Base-by-base conservation (phyloP, 2,888 invertebrate genomes). In the Tupiocoris notatus region DNA sequence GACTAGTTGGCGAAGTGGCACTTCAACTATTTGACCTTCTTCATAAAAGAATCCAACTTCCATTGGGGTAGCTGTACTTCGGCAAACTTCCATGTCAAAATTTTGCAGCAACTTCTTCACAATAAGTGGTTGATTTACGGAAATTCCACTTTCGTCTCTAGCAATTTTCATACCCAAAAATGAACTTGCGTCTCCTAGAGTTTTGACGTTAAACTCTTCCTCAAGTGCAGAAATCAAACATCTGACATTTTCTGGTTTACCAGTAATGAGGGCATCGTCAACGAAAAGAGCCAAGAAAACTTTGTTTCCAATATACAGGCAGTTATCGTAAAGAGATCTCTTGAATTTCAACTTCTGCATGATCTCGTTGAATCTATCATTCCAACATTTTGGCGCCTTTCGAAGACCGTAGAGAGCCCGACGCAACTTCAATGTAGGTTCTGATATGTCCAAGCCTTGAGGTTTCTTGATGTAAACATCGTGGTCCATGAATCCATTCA, bases 371-470 rank as follows among this genome's bases (percentile, higher is more conserved):
- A 78, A 71, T 20, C 54, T 54, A 24, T 61, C 59, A 22, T 76
- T 78, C 77, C 76, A 78, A 17, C 76, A 76, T 54, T 76, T 76
- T n/a, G 75, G 77, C 22, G 78, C 21, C 18, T 22, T 57, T 22
- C 17, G 3, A 6, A 68, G 22, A 9, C 68, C 68, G 58, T 68
- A 68, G 1, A 68, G 58, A 1, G 68, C 59, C 2, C 71, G 23
- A 61, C 24, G 58, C 12, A 71, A 25, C 17, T 61, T 71, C 59
- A 71, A 22, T 12, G 54, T 54, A 65, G 70, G 20, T 56, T 24
- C 24, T 9, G 20, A 16, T 39, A n/a, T 23, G 12, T 70, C 59
- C 18, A 76, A 12, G n/a, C 76, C 78, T 39, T 76, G 1, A n/a
- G 76, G 76, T 23, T 6, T 76, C 39, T 78, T 76, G n/a, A 77